Evolutionary conservation across 2,888 invertebrate species (phyloP).

Genomic region (Oscheius onirici): DNA sequence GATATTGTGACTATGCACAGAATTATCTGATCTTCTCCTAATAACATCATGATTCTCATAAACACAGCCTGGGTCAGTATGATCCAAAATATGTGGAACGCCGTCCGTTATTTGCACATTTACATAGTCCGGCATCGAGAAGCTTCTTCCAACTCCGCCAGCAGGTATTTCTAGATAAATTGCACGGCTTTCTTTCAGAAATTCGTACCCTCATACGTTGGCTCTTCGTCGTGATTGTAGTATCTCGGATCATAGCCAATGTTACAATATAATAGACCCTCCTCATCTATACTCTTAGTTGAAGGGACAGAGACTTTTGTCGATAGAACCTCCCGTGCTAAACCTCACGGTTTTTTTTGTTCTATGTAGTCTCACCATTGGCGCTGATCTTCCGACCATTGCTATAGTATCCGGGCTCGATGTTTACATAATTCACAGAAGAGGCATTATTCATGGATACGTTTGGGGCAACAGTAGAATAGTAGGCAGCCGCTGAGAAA

Average conservation of each 20-base stretch:
- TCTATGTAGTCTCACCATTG: not conserved
- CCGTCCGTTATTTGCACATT: constrained; percentile 13
- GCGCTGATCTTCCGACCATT: constrained; percentile 18
- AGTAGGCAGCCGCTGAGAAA: constrained; percentile 29
- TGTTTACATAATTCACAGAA: constrained; percentile 24
- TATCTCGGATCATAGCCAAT: not conserved
- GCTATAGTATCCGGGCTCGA: constrained; percentile 10
- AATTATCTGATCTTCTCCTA: constrained; percentile 27
- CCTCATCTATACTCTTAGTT: constrained; percentile 2
- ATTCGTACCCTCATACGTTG: constrained; percentile 2
- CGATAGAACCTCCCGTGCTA: constrained; percentile 11
- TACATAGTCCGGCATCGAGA: constrained; percentile 22
- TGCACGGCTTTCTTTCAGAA: not conserved
- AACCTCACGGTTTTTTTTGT: not conserved
- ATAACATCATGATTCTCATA: constrained; percentile 18
- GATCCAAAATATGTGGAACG: constrained; percentile 6
- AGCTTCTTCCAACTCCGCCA: not conserved
- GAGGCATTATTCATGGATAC: constrained; percentile 3
- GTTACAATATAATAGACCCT: constrained; percentile 21
- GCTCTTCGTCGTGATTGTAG: constrained; percentile 3
- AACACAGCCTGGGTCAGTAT: constrained; percentile 1
- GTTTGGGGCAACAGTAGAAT: constrained; percentile 5
- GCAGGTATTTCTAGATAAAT: not conserved
- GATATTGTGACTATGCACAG: constrained; percentile 23
- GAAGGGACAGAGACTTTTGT: constrained; percentile 19